Percentiles rank a stretch among this genome's conserved stretches.
Evolutionary conservation across 2,113 vertebrate genomes (phyloP).

Genomic region (Collichthys lucidus): DNA sequence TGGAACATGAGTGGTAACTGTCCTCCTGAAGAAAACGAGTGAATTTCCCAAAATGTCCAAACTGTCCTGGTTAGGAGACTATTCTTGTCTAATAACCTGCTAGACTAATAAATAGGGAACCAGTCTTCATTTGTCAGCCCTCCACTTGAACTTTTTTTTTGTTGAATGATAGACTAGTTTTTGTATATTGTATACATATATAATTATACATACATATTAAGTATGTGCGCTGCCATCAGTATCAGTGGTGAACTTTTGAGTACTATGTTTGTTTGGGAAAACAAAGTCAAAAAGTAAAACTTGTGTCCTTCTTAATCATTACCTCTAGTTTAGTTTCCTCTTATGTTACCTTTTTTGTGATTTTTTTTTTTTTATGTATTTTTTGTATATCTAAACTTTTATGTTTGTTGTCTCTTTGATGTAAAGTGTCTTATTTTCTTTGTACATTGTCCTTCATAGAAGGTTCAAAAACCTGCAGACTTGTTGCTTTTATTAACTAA

Average conservation of each 20-base stretch:
- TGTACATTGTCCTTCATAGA: slow-evolving; percentile 60
- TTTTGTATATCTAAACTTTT: slow-evolving; percentile 74
- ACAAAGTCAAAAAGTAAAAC: slow-evolving; percentile 35
- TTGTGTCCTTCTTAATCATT: slow-evolving; percentile 31
- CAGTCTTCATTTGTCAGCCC: slow-evolving; percentile 12
- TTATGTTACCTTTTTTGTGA: slow-evolving; percentile 43
- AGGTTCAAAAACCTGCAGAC: slow-evolving; percentile 41
- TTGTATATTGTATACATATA: slow-evolving; percentile 73
- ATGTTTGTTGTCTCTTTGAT: slow-evolving; percentile 58
- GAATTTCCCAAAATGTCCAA: neutral
- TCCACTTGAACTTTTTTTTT: neutral
- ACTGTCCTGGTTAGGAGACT: neutral
- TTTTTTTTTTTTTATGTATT: slow-evolving; percentile 64
- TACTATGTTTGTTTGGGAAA: slow-evolving; percentile 35
- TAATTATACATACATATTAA: slow-evolving; percentile 60
- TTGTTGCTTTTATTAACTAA: slow-evolving; percentile 39
- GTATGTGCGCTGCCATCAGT: slow-evolving; percentile 51
- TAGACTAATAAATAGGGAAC: slow-evolving; percentile 8
- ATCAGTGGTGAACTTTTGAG: slow-evolving; percentile 57
- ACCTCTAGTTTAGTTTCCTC: slow-evolving; percentile 43
- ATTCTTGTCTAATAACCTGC: slow-evolving; percentile 24
- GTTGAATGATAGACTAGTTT: slow-evolving; percentile 58
- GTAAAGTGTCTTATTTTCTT: slow-evolving; percentile 77
- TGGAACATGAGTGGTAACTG: neutral
- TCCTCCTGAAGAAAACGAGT: neutral